Conservation (phyloP, 2,797 vertebrate species). For the Apodemus agrarius region DNA sequence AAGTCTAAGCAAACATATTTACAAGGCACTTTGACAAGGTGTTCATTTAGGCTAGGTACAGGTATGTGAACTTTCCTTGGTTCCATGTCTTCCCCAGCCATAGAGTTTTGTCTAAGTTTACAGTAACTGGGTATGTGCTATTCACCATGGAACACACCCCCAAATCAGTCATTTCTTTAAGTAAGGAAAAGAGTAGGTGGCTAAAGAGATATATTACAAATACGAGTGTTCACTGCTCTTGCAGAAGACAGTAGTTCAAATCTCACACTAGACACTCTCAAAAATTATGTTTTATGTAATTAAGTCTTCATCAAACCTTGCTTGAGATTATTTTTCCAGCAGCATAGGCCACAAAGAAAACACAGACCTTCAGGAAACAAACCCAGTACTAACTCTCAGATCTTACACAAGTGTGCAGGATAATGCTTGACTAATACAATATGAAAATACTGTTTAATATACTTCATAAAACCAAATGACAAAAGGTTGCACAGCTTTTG, state of each 20-base stretch:
- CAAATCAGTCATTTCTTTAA: background rate
- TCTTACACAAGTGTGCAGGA: too few species aligned
- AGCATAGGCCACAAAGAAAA: background rate
- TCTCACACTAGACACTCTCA: background rate
- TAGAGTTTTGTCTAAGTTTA: background rate
- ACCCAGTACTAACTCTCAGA: background rate
- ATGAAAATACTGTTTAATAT: slow-evolving; percentile 1
- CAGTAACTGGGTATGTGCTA: background rate
- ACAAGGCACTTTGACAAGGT: background rate
- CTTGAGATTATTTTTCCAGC: slow-evolving; percentile 24
- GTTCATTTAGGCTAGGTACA: background rate
- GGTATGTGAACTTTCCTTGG: background rate
- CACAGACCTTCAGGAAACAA: background rate
- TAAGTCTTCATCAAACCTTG: slow-evolving; percentile 30
- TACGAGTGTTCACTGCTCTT: background rate
- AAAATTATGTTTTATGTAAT: background rate
- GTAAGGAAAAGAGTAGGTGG: background rate
- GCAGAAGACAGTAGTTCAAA: background rate
- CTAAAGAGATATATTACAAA: background rate
- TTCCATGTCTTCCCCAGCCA: background rate
- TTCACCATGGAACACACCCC: background rate
- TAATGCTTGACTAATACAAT: background rate
- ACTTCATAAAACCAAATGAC: background rate
- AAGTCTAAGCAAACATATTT: background rate
- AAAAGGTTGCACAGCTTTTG: background rate